A percentile compares a stretch with the other conserved stretches of the same genome.
These are phyloP conservation scores for Troides aeacus DNA, from an alignment of 2,888 invertebrate genomes.

Conservation along the genomic window DNA sequence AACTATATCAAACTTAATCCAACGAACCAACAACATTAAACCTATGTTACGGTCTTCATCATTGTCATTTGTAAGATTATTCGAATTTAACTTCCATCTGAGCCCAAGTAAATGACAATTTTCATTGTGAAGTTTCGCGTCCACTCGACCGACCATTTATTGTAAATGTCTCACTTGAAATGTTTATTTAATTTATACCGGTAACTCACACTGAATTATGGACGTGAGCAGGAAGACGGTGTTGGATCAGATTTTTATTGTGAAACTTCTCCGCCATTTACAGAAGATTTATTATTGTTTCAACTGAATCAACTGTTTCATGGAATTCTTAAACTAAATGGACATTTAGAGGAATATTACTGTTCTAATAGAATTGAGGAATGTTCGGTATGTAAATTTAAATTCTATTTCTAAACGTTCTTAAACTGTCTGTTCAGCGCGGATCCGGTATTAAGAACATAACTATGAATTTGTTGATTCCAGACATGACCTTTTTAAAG, in stretches of 20 bases:
- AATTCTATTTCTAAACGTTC: too few species aligned
- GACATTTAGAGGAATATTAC: conserved; percentile 40
- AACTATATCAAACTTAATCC: too few species aligned
- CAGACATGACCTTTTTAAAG: too few species aligned
- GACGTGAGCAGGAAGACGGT: conserved; percentile 73
- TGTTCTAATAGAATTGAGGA: conserved; percentile 16
- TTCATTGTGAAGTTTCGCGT: conserved; percentile 63
- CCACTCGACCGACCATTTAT: conserved; percentile 58
- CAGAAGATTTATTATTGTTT: conserved; percentile 61
- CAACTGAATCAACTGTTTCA: conserved; percentile 30
- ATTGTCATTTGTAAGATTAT: too few species aligned
- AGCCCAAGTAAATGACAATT: conserved; percentile 45
- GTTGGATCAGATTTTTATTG: conserved; percentile 75
- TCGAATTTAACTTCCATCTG: too few species aligned
- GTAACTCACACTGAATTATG: conserved; percentile 74
- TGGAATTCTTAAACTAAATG: conserved; percentile 25
- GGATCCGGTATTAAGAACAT: too few species aligned
- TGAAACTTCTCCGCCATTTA: conserved; percentile 67
- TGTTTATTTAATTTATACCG: conserved; percentile 77
- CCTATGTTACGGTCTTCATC: too few species aligned
- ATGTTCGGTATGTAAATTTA: too few species aligned
- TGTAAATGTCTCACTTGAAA: conserved; percentile 69
- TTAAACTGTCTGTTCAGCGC: too few species aligned
- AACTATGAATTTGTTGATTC: too few species aligned
- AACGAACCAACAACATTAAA: too few species aligned